Percentiles rank a stretch among this genome's conserved stretches.
phyloP scores from a whole-genome alignment of 2,113 vertebrate species.

The Solea senegalensis region DNA sequence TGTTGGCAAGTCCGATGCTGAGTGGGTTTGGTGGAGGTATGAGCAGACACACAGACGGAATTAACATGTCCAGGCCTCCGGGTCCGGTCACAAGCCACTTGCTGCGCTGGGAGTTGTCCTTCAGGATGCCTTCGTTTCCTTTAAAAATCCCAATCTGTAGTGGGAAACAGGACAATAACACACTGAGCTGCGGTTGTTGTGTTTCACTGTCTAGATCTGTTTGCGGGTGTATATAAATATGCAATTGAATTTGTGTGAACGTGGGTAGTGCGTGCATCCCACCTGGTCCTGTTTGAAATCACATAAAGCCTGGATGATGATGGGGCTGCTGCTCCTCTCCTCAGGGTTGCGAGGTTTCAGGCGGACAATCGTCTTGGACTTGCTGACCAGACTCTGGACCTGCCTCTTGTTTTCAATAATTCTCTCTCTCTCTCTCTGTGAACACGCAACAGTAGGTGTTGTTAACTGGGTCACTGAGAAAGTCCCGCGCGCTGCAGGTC shows the following conservation, averaged over 20 bases:
- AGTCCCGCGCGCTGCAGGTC: background rate
- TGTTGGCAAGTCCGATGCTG: constrained; percentile 89
- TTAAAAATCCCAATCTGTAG: constrained; percentile 90
- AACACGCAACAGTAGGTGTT: constrained; percentile 2
- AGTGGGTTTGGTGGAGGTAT: constrained; percentile 92
- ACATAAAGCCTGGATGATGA: constrained; percentile 93
- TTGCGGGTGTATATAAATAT: background rate
- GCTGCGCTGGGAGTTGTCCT: constrained; percentile 95
- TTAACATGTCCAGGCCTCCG: constrained; percentile 93
- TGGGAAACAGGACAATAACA: constrained; percentile 7
- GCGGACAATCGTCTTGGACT: constrained; percentile 92
- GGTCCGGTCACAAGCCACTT: constrained; percentile 97
- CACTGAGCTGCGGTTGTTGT: background rate
- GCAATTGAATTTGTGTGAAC: background rate
- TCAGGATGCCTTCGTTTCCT: constrained; percentile 92
- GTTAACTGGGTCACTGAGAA: background rate
- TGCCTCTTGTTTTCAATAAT: constrained; percentile 93
- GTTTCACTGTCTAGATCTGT: background rate
- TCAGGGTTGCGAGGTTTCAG: constrained; percentile 95
- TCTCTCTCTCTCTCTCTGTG: constrained; percentile 90
- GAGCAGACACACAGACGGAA: constrained; percentile 93
- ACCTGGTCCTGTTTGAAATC: constrained; percentile 99
- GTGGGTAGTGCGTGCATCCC: constrained; percentile 15
- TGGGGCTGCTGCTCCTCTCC: constrained; percentile 83
- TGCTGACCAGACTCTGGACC: constrained; percentile 93